Percentiles rank a stretch among this genome's conserved stretches.
phyloP scores from a whole-genome alignment of 2,113 vertebrate species.

The Microtus montanus region DNA sequence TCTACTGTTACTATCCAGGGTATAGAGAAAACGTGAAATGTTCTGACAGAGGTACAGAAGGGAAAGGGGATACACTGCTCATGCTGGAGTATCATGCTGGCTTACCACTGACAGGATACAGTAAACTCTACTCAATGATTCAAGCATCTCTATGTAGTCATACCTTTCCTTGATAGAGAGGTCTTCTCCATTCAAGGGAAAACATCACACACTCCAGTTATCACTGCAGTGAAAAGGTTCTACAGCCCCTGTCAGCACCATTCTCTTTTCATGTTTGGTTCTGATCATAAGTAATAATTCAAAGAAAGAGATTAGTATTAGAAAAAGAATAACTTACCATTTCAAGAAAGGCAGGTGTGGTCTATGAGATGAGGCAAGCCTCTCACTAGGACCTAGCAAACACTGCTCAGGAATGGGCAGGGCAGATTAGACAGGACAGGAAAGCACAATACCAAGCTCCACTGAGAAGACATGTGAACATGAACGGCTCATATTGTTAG shows the following conservation, averaged over 20 bases:
- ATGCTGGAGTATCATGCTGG: neutral
- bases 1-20: neutral
- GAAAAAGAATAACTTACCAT: neutral
- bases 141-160: neutral
- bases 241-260: neutral
- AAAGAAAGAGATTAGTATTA: neutral
- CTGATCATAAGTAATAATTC: slow-evolving; percentile 21
- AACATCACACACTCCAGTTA: neutral
- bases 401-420: neutral
- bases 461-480: slow-evolving; percentile 13
- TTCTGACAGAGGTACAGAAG: neutral
- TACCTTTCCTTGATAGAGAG: neutral
- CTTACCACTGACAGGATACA: neutral
- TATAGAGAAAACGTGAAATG: slow-evolving; percentile 21
- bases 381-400: neutral
- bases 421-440: neutral
- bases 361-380: neutral
- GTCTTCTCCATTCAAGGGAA: neutral
- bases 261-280: slow-evolving; percentile 6
- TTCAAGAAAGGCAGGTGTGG: neutral
- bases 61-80: neutral
- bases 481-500: neutral
- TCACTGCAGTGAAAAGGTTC: neutral
- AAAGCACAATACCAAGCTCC: neutral
- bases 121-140: neutral